Conservation (phyloP, 2,888 invertebrate genomes). For the Xestia rhomboidea region DNA sequence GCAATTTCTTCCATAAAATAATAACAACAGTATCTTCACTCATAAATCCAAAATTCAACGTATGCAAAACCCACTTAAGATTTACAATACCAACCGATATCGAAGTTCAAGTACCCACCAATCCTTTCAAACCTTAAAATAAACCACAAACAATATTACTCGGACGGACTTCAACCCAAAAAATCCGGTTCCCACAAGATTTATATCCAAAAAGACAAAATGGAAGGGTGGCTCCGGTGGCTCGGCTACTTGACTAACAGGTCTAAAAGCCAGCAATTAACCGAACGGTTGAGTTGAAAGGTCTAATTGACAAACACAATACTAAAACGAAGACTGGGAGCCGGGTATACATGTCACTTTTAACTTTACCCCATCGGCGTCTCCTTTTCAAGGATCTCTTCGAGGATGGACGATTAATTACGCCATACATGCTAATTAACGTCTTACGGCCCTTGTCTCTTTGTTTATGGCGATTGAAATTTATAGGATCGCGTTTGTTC, state of each 20-base stretch:
- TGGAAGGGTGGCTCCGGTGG: constrained; percentile 67
- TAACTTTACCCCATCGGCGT: constrained; percentile 50
- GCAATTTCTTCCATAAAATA: neutral
- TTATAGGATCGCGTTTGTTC: constrained; percentile 51
- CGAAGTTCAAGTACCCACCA: constrained; percentile 30
- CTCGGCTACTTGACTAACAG: constrained; percentile 69
- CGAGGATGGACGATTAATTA: constrained; percentile 73
- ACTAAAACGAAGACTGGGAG: constrained; percentile 56
- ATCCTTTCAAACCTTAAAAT: constrained; percentile 28
- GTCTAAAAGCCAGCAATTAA: constrained; percentile 75
- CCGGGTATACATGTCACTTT: constrained; percentile 55
- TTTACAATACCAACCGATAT: constrained; percentile 1
- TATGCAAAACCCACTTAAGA: constrained; percentile 5
- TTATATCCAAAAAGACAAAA: constrained; percentile 52
- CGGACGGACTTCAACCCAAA: constrained; percentile 37
- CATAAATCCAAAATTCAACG: neutral
- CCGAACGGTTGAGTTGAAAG: constrained; percentile 66
- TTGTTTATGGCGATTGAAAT: constrained; percentile 66
- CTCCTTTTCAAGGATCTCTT: constrained; percentile 49
- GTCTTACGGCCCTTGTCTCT: constrained; percentile 67
- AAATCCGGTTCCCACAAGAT: constrained; percentile 56
- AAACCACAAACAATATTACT: constrained; percentile 41
- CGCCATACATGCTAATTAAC: constrained; percentile 75
- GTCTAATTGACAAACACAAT: constrained; percentile 77
- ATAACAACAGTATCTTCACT: neutral